Base-by-base conservation (phyloP, 2,888 invertebrate species). In the Trichopoda pennipes region DNA sequence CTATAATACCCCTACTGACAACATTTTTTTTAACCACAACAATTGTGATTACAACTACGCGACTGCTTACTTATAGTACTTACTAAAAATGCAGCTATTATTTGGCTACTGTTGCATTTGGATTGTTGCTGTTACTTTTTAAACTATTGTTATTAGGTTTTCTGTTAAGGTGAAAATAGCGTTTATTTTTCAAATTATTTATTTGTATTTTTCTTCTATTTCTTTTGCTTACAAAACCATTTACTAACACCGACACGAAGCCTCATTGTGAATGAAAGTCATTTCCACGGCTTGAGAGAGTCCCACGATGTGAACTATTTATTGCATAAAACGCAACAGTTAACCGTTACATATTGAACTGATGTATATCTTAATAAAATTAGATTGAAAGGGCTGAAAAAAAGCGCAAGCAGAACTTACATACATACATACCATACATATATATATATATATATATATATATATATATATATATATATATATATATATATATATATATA, bases 131-230 rank as follows among this genome's bases (percentile, higher is more conserved):
- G 69, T 64, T 58, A 49, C 44, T 72, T 83, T 69, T n/a, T 78
- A 47, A 23, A 75, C 83, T 77, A 81, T 81, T 74, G 78, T 76
- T 79, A 79, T 82, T 82, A 82, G 79, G 61, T 75, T 82, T 82
- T 82, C 38, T 75, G 72, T 82, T 76, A 76, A 82, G 82, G 82
- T 82, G 82, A 79, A 82, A 82, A 82, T 82, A 82, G 82, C 82
- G 79, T 82, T 82, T 82, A 79, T 72, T 82, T 82, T 82, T 79
- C 76, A 82, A 82, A 82, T 82, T 82, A 82, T 84, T 81, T 81
- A 81, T 78, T 61, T 63, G 76, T 83, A 56, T 64, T 73, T 79
- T 74, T 51, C 21, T 60, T 47, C 19, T 69, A 53, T 55, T 69
- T 53, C 68, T 74, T 72, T 75, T 63, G 42, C 47, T 72, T 72